Conservation (phyloP, 2,113 vertebrate species). For the Antechinus flavipes region DNA sequence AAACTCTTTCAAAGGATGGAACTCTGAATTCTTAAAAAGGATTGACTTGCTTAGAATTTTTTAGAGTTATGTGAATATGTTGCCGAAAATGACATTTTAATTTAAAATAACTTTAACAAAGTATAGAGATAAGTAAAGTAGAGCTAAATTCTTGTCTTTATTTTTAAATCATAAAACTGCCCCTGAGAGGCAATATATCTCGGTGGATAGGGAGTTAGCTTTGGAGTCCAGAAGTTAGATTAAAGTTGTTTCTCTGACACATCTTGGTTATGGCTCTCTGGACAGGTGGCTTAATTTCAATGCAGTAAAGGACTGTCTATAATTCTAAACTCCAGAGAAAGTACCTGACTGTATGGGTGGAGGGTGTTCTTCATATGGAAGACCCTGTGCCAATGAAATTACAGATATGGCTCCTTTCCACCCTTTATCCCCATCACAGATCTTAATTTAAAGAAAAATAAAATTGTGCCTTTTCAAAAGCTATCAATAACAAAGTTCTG, state of each 20-base stretch:
- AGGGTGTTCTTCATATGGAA: background rate
- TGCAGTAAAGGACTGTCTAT: background rate
- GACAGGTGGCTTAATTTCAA: background rate
- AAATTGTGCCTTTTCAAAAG: background rate
- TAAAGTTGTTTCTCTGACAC: background rate
- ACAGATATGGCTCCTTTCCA: background rate
- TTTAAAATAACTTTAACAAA: no score
- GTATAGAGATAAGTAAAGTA: no score
- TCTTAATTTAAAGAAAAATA: no score
- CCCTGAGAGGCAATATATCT: background rate
- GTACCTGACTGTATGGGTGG: background rate
- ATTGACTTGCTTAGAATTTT: background rate
- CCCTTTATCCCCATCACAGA: no score
- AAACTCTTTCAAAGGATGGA: background rate
- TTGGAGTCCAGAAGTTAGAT: background rate
- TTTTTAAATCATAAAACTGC: no score
- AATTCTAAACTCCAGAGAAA: background rate
- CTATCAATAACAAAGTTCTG: background rate
- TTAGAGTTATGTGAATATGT: constrained; percentile 25
- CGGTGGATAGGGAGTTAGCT: no score
- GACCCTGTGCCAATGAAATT: background rate
- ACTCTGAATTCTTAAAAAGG: background rate
- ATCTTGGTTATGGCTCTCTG: background rate
- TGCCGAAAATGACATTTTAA: constrained; percentile 2
- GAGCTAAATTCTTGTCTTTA: no score